phyloP scores from a whole-genome alignment of 2,797 vertebrate genomes.

The Melanotaenia trifasciata region DNA sequence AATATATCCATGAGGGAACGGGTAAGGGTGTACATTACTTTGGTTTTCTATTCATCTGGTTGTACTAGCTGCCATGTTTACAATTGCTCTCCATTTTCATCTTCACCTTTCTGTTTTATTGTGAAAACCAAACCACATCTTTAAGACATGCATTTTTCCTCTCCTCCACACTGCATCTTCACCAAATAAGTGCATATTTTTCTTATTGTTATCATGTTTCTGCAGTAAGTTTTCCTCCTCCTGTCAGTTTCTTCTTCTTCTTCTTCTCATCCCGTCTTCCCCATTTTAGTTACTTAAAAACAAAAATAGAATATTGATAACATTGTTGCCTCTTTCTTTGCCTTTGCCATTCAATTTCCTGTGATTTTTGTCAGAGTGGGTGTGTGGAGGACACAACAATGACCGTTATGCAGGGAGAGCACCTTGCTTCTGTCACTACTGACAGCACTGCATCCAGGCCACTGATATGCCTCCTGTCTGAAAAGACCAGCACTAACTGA shows the following conservation, averaged over 20 bases:
- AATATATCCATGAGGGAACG: conserved; percentile 36
- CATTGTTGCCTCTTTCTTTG: neutral
- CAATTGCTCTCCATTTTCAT: neutral
- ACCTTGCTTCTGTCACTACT: conserved; percentile 15
- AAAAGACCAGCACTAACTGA: neutral
- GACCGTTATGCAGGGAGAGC: conserved; percentile 27
- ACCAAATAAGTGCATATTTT: no score
- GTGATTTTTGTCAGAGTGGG: conserved; percentile 34
- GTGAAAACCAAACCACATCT: conserved; percentile 23
- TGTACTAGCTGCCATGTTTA: conserved; percentile 41
- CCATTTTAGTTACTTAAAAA: neutral
- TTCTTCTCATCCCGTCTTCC: neutral
- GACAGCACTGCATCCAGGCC: conserved; percentile 5
- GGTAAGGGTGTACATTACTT: conserved; percentile 9
- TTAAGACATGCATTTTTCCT: conserved; percentile 19
- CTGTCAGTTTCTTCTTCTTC: conserved; percentile 10
- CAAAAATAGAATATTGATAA: neutral
- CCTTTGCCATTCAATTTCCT: conserved; percentile 9
- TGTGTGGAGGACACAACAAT: conserved; percentile 40
- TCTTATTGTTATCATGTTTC: conserved; percentile 2
- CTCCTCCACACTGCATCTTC: conserved; percentile 2
- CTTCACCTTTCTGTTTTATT: neutral
- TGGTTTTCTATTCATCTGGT: conserved; percentile 42
- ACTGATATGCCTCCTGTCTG: conserved; percentile 6
- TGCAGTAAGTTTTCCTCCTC: conserved; percentile 16